A percentile compares a stretch with the other conserved stretches of the same genome.
These are phyloP conservation scores for Aphelocoma californica DNA, from an alignment of 2,797 vertebrate species.

Conservation along the genomic window DNA sequence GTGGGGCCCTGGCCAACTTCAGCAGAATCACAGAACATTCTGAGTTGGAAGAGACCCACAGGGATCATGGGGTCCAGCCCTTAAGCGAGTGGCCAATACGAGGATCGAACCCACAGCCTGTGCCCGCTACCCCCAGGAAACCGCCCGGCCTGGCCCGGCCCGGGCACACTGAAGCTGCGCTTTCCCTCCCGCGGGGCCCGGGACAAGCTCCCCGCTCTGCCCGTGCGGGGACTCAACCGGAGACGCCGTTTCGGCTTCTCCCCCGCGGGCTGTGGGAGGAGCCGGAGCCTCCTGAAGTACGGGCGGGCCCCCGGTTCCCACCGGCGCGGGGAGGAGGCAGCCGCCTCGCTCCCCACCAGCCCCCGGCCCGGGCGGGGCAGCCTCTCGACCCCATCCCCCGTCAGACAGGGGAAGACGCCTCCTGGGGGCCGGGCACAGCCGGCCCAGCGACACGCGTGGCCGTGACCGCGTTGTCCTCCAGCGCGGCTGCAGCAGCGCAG, in stretches of 20 bases:
- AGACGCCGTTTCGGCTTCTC: rapidly evolving
- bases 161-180: rapidly evolving
- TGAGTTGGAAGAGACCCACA: rapidly evolving
- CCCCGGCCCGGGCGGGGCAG: neutral
- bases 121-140: neutral
- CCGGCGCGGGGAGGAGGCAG: no score
- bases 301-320: neutral
- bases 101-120: rapidly evolving
- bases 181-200: neutral
- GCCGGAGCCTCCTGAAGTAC: rapidly evolving
- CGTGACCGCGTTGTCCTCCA: no score
- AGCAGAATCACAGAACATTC: neutral
- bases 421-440: neutral
- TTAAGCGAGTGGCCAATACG: rapidly evolving
- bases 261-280: neutral
- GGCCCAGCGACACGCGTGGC: neutral
- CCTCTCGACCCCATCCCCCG: rapidly evolving
- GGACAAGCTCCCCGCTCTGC: neutral
- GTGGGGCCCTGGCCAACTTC: neutral
- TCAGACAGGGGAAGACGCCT: rapidly evolving
- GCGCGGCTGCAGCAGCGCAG: neutral
- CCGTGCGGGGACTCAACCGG: rapidly evolving
- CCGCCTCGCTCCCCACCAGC: neutral
- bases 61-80: neutral
- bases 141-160: rapidly evolving